phyloP scores from a whole-genome alignment of 2,113 vertebrate genomes.

The Seriola quinqueradiata region DNA sequence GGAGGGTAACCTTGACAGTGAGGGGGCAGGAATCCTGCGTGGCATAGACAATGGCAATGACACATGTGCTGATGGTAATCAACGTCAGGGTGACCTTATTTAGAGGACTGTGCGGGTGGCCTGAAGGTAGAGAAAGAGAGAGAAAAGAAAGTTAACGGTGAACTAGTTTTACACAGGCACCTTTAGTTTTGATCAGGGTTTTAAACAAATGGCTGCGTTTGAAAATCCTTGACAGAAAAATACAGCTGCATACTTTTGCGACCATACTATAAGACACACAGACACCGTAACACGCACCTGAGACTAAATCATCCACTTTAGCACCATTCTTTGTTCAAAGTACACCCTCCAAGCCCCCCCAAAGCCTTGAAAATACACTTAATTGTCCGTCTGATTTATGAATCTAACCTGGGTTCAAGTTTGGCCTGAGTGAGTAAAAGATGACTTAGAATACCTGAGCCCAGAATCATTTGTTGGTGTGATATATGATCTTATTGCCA shows the following conservation, averaged over 20 bases:
- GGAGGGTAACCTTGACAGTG: conserved; percentile 96
- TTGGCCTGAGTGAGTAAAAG: conserved; percentile 30
- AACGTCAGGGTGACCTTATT: conserved; percentile 96
- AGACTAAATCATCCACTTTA: conserved; percentile 13
- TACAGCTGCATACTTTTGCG: background rate
- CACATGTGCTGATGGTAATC: conserved; percentile 95
- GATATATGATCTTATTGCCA: conserved; percentile 68
- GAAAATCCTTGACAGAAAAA: background rate
- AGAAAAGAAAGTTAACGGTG: conserved; percentile 15
- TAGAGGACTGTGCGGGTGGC: conserved; percentile 93
- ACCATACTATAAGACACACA: background rate
- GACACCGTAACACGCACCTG: background rate
- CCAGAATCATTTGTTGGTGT: conserved; percentile 38
- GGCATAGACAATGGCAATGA: conserved; percentile 96
- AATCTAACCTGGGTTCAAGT: conserved; percentile 34
- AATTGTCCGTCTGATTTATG: conserved; percentile 54
- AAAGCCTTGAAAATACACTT: conserved; percentile 39
- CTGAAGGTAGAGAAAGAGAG: conserved; percentile 78
- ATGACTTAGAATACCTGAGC: conserved; percentile 36
- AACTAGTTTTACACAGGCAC: conserved; percentile 15
- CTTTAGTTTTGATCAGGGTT: conserved; percentile 1
- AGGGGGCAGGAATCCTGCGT: conserved; percentile 96
- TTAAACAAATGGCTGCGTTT: conserved; percentile 4
- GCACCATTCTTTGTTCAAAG: background rate
- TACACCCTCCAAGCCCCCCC: background rate